Percentiles rank a stretch among this genome's conserved stretches.
phyloP scores from a whole-genome alignment of 2,888 invertebrate genomes.

The Resseliella maxima region DNA sequence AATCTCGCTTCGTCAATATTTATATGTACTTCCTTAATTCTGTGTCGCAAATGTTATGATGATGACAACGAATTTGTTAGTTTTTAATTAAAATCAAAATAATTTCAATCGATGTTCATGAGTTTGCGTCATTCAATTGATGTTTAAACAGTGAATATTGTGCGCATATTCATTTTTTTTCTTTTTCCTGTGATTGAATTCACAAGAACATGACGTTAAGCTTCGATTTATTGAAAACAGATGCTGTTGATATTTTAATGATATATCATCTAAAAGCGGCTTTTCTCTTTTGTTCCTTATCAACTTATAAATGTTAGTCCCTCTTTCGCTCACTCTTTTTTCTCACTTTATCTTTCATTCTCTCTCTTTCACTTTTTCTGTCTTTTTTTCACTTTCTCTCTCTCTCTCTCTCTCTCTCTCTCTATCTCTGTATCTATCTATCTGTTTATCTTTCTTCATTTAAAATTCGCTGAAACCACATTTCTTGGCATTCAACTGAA shows the following conservation, averaged over 20 bases:
- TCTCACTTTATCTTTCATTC: background rate
- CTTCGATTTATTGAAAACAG: constrained; percentile 33
- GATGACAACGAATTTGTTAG: background rate
- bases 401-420: too few species aligned
- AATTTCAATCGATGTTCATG: background rate
- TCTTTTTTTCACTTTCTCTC: too few species aligned
- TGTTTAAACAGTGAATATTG: too few species aligned
- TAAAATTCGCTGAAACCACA: too few species aligned
- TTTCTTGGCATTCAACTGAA: background rate
- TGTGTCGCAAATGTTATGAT: background rate
- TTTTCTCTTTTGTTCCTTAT: too few species aligned
- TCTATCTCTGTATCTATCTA: too few species aligned
- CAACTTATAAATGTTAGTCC: too few species aligned
- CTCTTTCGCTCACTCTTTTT: background rate
- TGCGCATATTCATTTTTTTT: too few species aligned
- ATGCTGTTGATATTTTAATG: constrained; percentile 17
- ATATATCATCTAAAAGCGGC: constrained; percentile 2
- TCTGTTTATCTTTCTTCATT: too few species aligned
- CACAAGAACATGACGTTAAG: background rate
- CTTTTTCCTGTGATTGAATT: background rate
- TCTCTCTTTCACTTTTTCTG: too few species aligned
- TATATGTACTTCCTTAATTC: background rate
- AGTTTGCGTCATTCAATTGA: background rate
- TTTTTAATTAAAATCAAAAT: constrained; percentile 30
- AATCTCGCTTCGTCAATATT: background rate